These are phyloP conservation scores for Teleiodes luculella DNA, from an alignment of 2,888 invertebrate genomes.

Conservation along the genomic window DNA sequence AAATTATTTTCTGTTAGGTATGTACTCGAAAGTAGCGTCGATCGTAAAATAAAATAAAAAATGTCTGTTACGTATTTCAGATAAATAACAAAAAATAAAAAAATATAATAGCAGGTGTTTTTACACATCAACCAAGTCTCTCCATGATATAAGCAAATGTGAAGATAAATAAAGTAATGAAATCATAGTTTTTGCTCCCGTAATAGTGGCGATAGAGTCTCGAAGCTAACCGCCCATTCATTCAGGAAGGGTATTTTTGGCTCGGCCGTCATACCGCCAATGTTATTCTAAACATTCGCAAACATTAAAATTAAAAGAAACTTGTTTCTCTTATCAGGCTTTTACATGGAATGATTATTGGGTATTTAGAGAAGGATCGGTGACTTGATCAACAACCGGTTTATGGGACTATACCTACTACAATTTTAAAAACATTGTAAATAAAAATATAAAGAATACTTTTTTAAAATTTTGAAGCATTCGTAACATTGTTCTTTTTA, in stretches of 20 bases:
- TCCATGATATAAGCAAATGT: background rate
- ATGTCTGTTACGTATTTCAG: too few relatives aligned
- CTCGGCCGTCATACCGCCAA: slow-evolving; percentile 22
- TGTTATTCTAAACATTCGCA: slow-evolving; percentile 17
- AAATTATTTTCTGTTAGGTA: too few relatives aligned
- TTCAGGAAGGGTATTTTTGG: slow-evolving; percentile 27
- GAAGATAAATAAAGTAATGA: slow-evolving; percentile 12
- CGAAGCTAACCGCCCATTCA: slow-evolving; percentile 23
- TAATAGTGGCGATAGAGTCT: slow-evolving; percentile 19
- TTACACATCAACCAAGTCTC: background rate
- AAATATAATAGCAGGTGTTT: too few relatives aligned
- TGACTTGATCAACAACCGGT: background rate
- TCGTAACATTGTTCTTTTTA: too few relatives aligned
- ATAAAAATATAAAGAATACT: too few relatives aligned
- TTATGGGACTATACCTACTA: too few relatives aligned
- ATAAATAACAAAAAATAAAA: background rate
- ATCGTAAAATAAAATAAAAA: too few relatives aligned
- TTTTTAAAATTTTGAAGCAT: too few relatives aligned
- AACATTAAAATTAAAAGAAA: slow-evolving; percentile 18
- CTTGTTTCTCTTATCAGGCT: background rate
- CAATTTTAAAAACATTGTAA: too few relatives aligned
- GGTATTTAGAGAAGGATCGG: background rate
- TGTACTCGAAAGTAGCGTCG: too few relatives aligned
- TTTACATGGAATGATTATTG: background rate
- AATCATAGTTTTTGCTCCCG: slow-evolving; percentile 13